Base-by-base conservation (phyloP, 2,888 invertebrate genomes). In the Criorhina ranunculi region DNA sequence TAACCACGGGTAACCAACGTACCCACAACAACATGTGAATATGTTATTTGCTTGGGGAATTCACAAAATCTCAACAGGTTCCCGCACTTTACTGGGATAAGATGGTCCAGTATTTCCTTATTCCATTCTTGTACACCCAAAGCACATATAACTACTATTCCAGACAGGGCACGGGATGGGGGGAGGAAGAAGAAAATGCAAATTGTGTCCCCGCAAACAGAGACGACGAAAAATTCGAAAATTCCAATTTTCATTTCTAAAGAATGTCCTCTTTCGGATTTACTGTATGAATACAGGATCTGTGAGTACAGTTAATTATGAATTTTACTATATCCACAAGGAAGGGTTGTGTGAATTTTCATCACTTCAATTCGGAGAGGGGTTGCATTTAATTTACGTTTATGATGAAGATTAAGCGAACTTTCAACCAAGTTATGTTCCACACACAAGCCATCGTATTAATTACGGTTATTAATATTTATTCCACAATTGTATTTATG, bases 21-120 rank as follows among this genome's bases (percentile, higher is more conserved):
- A 66, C 46, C n/a, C 70, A 76, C 42, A 79, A 85, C 85, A 89
- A 89, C 89, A 90, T 89, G 89, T 89, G 90, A 89, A 89, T 89
- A 90, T 89, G 89, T 90, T 89, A 90, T 89, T 89, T 91, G 91
- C 89, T 90, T 87, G 88, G 91, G 90, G 90, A 90, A 90, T 90
- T 90, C 88, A 79, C 88, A 89, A 90, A 89, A 90, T 90, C 90
- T 90, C 90, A 90, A 90, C 90, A 90, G 90, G 90, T 90, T 90
- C 89, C 89, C 89, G 91, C 90, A 90, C 89, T 90, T 89, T 89
- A 88, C 89, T 51, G 49, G 15, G 35, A 55, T 44, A 69, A 72
- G 42, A 66, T 46, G 35, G 78, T 53, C 60, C 55, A 55, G 62
- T 29, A 64, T 17, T 44, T 67, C 51, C 33, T 67, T 51, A 42